Base-by-base conservation (phyloP, 2,888 invertebrate species). In the Protula sp. region DNA sequence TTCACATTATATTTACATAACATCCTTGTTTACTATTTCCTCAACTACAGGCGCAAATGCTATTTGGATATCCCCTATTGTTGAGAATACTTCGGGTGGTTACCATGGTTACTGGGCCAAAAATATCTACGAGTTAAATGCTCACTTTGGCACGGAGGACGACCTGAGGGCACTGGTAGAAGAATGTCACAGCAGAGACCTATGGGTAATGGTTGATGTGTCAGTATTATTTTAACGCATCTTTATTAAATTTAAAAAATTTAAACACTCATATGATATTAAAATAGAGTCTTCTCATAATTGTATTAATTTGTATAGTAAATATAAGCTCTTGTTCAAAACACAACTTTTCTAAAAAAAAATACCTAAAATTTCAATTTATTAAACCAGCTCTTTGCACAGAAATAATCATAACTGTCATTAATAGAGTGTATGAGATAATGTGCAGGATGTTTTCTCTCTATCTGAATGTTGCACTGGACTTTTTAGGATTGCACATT, bases 141-240 rank as follows among this genome's bases (percentile, higher is more conserved):
- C 55, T 2, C 55, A 67, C 52, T 69, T 66, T 56, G 71, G 71
- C 22, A 67, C 61, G 1, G 60, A 64, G 29, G 57, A 66, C 9
- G 70, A 70, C 47, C 57, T 71, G 30, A 38, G 55, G 38, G 55
- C 59, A 47, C 57, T 71, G 48, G 57, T 71, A 3, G 45, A 57
- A 1, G 68, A 57, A 31, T 68, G 68, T 54, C 71, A 70, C 50
- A 57, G 58, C 26, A 61, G 64, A 51, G 68, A 70, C 55, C 65
- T 71, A 28, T 71, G 71, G 71, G 67, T 71, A 14, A 71, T 71
- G 71, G 59, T 69, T 48, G 71, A 71, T 48, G 67, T 71, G 59
- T 59, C 47, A 48, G 59, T 55, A 48, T 3, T n/a, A n/a, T n/a
- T n/a, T n/a, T n/a, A n/a, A n/a, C n/a, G 1, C 14, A 14, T 14